phyloP scores from a whole-genome alignment of 2,113 vertebrate genomes.

The Phoxinus phoxinus region DNA sequence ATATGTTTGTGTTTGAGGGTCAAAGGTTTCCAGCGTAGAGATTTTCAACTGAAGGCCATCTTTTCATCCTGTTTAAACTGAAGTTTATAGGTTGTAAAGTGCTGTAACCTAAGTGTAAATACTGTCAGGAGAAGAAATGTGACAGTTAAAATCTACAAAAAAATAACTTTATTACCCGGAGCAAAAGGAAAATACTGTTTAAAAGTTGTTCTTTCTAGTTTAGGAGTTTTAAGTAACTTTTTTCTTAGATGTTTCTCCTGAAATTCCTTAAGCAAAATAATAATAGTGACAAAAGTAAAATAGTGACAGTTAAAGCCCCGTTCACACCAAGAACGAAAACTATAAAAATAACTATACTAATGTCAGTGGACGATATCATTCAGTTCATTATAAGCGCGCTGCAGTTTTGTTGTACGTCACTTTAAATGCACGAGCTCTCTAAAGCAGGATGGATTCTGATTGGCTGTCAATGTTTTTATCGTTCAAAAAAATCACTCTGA shows the following conservation, averaged over 20 bases:
- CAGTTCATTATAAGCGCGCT: too few species aligned
- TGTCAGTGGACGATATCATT: too few species aligned
- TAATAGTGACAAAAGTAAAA: neutral
- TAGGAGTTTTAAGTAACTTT: neutral
- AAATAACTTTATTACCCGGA: neutral
- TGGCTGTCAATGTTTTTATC: too few species aligned
- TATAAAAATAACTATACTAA: too few species aligned
- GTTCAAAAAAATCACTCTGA: too few species aligned
- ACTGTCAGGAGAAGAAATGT: neutral
- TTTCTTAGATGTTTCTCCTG: neutral
- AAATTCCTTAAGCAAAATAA: neutral
- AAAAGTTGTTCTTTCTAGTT: neutral
- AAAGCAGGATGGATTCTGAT: too few species aligned
- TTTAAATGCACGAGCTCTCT: too few species aligned
- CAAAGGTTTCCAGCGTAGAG: neutral
- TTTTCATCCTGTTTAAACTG: neutral
- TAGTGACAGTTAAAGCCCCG: too few species aligned
- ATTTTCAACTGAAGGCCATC: neutral
- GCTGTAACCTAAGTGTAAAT: neutral
- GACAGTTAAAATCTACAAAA: neutral
- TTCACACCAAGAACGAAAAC: too few species aligned
- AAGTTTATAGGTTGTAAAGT: neutral
- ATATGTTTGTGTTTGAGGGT: slow-evolving; percentile 5
- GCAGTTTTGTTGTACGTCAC: too few species aligned
- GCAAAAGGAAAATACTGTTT: too few species aligned